Base-by-base conservation (phyloP, 2,888 invertebrate genomes). In the Chaitophorus viminalis region DNA sequence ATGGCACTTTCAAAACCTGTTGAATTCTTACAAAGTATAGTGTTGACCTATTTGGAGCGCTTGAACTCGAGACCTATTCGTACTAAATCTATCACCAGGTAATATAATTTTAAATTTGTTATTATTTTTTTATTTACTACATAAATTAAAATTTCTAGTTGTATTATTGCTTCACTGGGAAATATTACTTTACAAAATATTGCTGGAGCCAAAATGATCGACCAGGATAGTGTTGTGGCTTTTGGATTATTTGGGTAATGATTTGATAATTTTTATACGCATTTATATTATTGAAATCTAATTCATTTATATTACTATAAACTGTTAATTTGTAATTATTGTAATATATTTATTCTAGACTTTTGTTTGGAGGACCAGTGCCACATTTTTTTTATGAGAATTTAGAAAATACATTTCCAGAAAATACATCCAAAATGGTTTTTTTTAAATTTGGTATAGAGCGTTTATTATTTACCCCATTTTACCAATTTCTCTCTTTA, bases 11-110 rank as follows among this genome's bases (percentile, higher is more conserved):
- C 95, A 39, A 95, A 95, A 92, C 95, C 96, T 18, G 89, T 90
- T 14, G 90, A 91, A 88, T 89, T 91, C 36, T 91, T 95, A 87
- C 94, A 95, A 91, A 93, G 94, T 90, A 92, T 95, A 84, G 90
- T 95, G 60, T 94, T 94, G 82, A 93, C 94, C 72, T 96, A 96
- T 92, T 93, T 96, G 90, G 94, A 94, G 90, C 95, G 95, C 91
- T 92, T 96, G 81, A 96, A 95, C 91, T 93, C 93, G 89, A 93
- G 95, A 92, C 96, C 96, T 0, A 92, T 96, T 85, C 94, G 94
- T 91, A 96, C 96, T 1, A 96, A 96, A 92, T 94, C 95, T 68
- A 92, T 96, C 84, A 95, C 95, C 89, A 95, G 96, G 96, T 96
- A 93, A 93, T 46, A 36, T 33, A 33, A 87, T 88, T 70, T 39